phyloP scores from a whole-genome alignment of 2,113 vertebrate species.

The Menidia beryllina region DNA sequence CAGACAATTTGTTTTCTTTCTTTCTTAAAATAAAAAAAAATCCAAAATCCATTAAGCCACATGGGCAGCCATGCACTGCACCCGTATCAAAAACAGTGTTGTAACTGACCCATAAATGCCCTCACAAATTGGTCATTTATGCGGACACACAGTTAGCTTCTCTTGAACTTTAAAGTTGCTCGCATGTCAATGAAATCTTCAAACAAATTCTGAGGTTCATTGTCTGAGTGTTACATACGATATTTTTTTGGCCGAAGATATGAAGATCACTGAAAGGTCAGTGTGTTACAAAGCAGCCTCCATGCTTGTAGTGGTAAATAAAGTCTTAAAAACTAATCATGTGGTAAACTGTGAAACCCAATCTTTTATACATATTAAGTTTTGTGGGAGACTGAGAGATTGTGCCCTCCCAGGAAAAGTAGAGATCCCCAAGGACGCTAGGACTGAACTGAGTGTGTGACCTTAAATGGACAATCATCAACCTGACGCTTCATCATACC shows the following conservation, averaged over 20 bases:
- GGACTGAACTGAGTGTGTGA: constrained; percentile 55
- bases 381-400: constrained; percentile 32
- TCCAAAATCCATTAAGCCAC: too few relatives aligned
- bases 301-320: too few relatives aligned
- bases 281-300: neutral
- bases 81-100: too few relatives aligned
- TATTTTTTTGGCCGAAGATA: neutral
- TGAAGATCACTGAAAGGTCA: constrained; percentile 2
- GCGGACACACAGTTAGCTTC: too few relatives aligned
- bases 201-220: too few relatives aligned
- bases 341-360: constrained; percentile 20
- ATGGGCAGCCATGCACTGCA: too few relatives aligned
- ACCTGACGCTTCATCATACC: constrained; percentile 39
- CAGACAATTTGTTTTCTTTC: neutral
- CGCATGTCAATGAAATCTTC: neutral
- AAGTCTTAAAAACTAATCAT: neutral
- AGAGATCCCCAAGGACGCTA: constrained; percentile 42
- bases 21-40: too few relatives aligned
- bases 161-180: neutral
- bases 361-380: constrained; percentile 39
- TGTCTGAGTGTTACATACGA: neutral
- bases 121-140: neutral
- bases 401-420: constrained; percentile 39
- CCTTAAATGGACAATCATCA: constrained; percentile 77
- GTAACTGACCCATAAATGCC: neutral